Conservation (phyloP, 1,140 invertebrate species). For the Gerris buenoi region DNA sequence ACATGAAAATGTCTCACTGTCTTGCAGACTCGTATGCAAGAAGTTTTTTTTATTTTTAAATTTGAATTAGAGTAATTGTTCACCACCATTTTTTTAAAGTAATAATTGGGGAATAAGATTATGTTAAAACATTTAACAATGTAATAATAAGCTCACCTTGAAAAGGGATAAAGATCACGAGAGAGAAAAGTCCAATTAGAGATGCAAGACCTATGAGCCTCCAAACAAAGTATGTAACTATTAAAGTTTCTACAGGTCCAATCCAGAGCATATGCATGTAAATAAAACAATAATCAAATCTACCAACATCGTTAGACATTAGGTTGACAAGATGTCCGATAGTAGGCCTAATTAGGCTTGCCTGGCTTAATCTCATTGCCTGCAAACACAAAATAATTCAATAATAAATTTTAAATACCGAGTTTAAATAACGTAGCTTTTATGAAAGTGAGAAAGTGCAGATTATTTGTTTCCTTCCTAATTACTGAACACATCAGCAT, state of each 20-base stretch:
- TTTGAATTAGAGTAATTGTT: too few relatives aligned
- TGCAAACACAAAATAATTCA: slow-evolving; percentile 4
- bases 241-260: slow-evolving; percentile 61
- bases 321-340: slow-evolving; percentile 47
- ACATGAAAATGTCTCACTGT: too few relatives aligned
- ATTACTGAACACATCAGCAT: too few relatives aligned
- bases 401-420: neutral
- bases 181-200: slow-evolving; percentile 56
- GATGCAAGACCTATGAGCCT: slow-evolving; percentile 52
- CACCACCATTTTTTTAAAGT: too few relatives aligned
- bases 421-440: neutral
- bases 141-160: slow-evolving; percentile 39
- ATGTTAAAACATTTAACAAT: too few relatives aligned
- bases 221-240: slow-evolving; percentile 62
- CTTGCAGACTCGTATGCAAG: too few relatives aligned
- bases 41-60: too few relatives aligned
- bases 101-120: too few relatives aligned
- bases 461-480: neutral
- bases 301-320: slow-evolving; percentile 43
- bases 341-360: slow-evolving; percentile 37
- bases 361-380: slow-evolving; percentile 27
- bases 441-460: neutral
- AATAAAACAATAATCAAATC: slow-evolving; percentile 29
- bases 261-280: slow-evolving; percentile 32
- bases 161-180: slow-evolving; percentile 66